phyloP scores from a whole-genome alignment of 2,888 invertebrate species.

The Oithona nana region DNA sequence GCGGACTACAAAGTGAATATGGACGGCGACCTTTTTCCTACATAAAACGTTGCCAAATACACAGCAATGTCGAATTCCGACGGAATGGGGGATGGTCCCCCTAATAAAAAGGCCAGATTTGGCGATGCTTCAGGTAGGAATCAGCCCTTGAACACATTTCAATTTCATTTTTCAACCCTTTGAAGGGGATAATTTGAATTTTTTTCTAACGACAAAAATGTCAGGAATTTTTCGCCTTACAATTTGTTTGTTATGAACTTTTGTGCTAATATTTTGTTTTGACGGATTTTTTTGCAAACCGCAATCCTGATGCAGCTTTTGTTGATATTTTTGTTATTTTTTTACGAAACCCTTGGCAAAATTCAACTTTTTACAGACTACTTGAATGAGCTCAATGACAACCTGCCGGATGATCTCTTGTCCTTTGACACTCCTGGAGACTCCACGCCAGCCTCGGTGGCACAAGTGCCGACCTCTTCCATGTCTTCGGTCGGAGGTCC shows the following conservation, averaged over 20 bases:
- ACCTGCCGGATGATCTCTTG: slow-evolving; percentile 8
- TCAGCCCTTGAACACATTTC: background rate
- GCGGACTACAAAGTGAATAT: too few relatives aligned
- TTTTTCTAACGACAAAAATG: background rate
- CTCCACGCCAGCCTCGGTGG: background rate
- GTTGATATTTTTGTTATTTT: too few relatives aligned
- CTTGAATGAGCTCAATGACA: slow-evolving; percentile 14
- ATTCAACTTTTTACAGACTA: background rate
- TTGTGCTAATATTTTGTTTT: too few relatives aligned
- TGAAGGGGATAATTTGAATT: background rate
- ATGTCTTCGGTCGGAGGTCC: background rate
- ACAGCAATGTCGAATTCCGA: background rate
- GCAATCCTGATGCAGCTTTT: too few relatives aligned
- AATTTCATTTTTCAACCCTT: background rate
- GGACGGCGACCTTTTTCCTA: background rate
- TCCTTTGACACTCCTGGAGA: slow-evolving; percentile 18
- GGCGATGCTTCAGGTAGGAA: background rate
- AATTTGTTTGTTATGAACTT: background rate
- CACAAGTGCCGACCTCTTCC: background rate
- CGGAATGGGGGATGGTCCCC: background rate
- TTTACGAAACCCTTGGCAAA: too few relatives aligned
- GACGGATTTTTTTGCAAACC: too few relatives aligned
- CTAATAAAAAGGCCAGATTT: background rate
- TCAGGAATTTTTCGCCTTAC: background rate
- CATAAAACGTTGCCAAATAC: background rate